These are phyloP conservation scores for Mimachlamys varia DNA, from an alignment of 2,888 invertebrate genomes.

Conservation along the genomic window DNA sequence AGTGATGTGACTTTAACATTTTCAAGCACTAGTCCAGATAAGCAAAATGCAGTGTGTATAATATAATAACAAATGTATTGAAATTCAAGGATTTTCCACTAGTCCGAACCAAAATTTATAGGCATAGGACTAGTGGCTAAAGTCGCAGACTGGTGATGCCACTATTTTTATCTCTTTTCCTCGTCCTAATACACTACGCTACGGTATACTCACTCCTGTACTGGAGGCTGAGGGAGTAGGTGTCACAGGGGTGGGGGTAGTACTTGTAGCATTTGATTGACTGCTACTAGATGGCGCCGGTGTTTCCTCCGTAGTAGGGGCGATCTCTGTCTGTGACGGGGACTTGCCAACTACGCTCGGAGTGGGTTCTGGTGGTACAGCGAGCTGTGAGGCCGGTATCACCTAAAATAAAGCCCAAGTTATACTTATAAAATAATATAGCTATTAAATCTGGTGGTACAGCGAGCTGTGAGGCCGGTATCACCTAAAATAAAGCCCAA, in stretches of 20 bases:
- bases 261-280: background rate
- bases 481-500: background rate
- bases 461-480: background rate
- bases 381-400: background rate
- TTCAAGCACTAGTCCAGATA: too few relatives aligned
- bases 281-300: slow-evolving; percentile 1
- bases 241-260: background rate
- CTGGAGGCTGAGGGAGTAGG: background rate
- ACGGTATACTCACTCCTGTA: background rate
- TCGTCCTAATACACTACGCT: too few relatives aligned
- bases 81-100: too few relatives aligned
- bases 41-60: too few relatives aligned
- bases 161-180: too few relatives aligned
- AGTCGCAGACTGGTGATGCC: too few relatives aligned
- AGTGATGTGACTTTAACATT: too few relatives aligned
- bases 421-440: too few relatives aligned
- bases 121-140: too few relatives aligned
- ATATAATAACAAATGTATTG: too few relatives aligned
- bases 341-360: background rate
- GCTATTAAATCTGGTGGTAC: too few relatives aligned
- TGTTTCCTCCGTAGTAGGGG: background rate
- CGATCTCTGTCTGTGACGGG: slow-evolving; percentile 37
- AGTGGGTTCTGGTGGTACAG: background rate
- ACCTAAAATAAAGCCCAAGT: background rate
- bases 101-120: too few relatives aligned